Evolutionary conservation across 2,797 vertebrate species (phyloP), one percentile per base, ranked within the genome.

Genomic region (Anisognathus igniventris): DNA sequence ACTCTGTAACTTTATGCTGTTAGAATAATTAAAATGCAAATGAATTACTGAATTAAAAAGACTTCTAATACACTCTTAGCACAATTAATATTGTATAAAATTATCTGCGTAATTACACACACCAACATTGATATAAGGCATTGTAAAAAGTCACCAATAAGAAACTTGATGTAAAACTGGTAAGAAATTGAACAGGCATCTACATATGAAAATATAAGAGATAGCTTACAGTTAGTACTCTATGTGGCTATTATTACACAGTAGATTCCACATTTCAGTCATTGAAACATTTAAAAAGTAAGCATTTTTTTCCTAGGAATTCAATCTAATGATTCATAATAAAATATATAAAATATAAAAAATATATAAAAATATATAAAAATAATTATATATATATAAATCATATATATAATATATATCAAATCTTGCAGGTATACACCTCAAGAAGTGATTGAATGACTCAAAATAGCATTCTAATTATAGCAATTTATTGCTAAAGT

Each of bases 71-170:
- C 72, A 95, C 96, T 97, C 86, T 96, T 97, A 97, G 95, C 92
- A 92, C 96, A 97, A 98, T 96, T 98, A 98, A 98, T 96, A 98
- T 95, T 97, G 92, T 97, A 97, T 95, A 97, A 97, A 97, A 97
- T 97, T 97, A 98, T 97, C 97, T 95, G 92, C 28, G 27, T 97
- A 97, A 97, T 97, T 96, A 97, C 96, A 97, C 88, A 92, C 35
- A 94, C 64, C 89, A 93, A 97, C 65, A 56, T 97, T 98, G 97
- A 97, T 94, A 97, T 95, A 97, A 97, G 96, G 92, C 83, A 97
- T 57, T 94, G 90, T 86, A 95, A 95, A 97, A 97, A 96, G 93
- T 77, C 95, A 96, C 68, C 96, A 96, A 96, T 96, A 92, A 97
- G 93, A 95, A 95, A 81, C 27, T 96, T 75, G 77, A 67, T 92